Percentiles rank a stretch among this genome's conserved stretches.
phyloP scores from a whole-genome alignment of 2,113 vertebrate species.

The Zingel zingel region DNA sequence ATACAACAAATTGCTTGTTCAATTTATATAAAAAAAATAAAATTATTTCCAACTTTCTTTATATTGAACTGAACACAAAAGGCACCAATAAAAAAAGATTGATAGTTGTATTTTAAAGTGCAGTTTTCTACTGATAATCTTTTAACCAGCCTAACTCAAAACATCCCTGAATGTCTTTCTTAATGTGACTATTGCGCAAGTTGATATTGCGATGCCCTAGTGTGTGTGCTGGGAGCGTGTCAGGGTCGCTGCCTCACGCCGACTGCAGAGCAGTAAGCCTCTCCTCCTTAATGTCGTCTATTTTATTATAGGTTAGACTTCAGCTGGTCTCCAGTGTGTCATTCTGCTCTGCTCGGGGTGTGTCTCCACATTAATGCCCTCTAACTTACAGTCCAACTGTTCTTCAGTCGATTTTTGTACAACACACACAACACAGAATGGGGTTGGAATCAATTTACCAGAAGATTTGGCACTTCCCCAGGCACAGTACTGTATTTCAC shows the following conservation, averaged over 20 bases:
- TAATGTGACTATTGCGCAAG: too few relatives aligned
- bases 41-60: too few relatives aligned
- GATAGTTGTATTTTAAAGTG: too few relatives aligned
- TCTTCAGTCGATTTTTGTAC: neutral
- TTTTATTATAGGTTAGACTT: constrained; percentile 63
- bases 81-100: too few relatives aligned
- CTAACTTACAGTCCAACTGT: constrained; percentile 1
- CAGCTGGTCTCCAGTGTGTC: constrained; percentile 51
- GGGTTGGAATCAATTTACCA: constrained; percentile 22
- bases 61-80: too few relatives aligned
- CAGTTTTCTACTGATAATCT: too few relatives aligned
- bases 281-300: constrained; percentile 26
- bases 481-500: neutral
- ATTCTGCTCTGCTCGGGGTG: constrained; percentile 47
- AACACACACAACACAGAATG: constrained; percentile 17
- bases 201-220: too few relatives aligned
- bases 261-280: constrained; percentile 19
- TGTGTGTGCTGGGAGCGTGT: constrained; percentile 3
- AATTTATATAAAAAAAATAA: too few relatives aligned
- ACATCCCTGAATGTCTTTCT: too few relatives aligned
- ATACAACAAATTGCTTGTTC: too few relatives aligned
- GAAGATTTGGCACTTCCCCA: constrained; percentile 33
- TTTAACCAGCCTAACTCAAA: too few relatives aligned
- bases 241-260: constrained; percentile 28
- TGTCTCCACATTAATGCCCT: constrained; percentile 34